phyloP scores from a whole-genome alignment of 2,888 invertebrate species.

The Lacanobia wlatinum region DNA sequence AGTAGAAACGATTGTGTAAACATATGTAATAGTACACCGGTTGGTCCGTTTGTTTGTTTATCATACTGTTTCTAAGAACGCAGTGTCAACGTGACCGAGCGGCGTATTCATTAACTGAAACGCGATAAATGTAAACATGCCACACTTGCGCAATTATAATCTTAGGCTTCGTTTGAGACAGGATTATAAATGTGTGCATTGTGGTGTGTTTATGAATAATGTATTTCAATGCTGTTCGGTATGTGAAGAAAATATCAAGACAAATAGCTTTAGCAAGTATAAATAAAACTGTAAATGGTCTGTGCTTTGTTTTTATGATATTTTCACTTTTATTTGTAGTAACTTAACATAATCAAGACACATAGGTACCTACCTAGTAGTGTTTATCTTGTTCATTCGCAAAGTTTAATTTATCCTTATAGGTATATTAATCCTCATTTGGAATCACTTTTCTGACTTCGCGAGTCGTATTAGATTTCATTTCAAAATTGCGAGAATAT shows the following conservation, averaged over 20 bases:
- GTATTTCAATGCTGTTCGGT: conserved; percentile 10
- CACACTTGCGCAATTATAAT: conserved; percentile 57
- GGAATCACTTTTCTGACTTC: not conserved
- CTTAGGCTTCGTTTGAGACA: conserved; percentile 41
- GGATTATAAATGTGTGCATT: conserved; percentile 47
- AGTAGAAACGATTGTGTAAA: conserved; percentile 67
- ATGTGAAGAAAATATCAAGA: conserved; percentile 29
- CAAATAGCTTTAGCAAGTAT: conserved; percentile 23
- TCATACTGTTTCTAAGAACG: conserved; percentile 71
- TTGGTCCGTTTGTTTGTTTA: conserved; percentile 69
- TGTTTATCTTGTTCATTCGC: not conserved
- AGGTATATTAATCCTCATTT: conserved; percentile 6
- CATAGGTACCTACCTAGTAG: not conserved
- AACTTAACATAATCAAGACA: not conserved
- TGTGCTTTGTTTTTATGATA: not conserved
- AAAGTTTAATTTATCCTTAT: not conserved
- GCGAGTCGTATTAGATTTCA: conserved; percentile 20
- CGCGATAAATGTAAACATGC: conserved; percentile 72
- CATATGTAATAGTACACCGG: conserved; percentile 70
- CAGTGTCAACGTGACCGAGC: conserved; percentile 67
- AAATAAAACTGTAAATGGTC: not conserved
- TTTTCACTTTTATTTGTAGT: not conserved
- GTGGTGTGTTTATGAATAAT: conserved; percentile 43
- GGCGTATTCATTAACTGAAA: conserved; percentile 70
- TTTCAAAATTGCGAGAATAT: conserved; percentile 13